Evolutionary conservation across 2,888 invertebrate species (phyloP).

Genomic region (Poecilus cupreus): DNA sequence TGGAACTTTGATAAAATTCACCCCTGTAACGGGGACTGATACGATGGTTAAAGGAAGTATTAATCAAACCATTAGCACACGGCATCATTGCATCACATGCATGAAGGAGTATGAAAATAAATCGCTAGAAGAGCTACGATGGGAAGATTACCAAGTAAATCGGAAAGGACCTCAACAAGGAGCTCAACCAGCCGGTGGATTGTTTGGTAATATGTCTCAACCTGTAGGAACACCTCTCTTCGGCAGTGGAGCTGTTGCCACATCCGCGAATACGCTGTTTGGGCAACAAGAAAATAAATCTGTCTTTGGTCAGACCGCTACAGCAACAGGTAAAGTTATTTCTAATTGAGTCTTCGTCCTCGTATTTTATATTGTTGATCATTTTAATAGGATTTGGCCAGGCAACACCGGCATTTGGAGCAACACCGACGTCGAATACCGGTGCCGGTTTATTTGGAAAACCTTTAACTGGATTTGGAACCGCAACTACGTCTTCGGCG

Average conservation of each 20-base stretch:
- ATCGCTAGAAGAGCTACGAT: constrained; percentile 93
- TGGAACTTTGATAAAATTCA: constrained; percentile 91
- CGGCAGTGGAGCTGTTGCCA: constrained; percentile 24
- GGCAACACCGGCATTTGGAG: constrained; percentile 73
- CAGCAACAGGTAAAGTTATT: background rate
- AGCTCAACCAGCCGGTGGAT: constrained; percentile 69
- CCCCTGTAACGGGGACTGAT: constrained; percentile 90
- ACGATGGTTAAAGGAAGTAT: constrained; percentile 92
- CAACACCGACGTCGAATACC: constrained; percentile 74
- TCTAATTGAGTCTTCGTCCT: background rate
- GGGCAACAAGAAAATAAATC: constrained; percentile 69
- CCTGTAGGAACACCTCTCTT: constrained; percentile 62
- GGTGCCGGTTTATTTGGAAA: constrained; percentile 81
- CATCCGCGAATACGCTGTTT: constrained; percentile 57
- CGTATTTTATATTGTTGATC: no score
- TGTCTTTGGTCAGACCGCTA: constrained; percentile 66
- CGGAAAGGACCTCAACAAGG: constrained; percentile 84
- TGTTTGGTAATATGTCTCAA: constrained; percentile 74
- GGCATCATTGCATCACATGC: constrained; percentile 97
- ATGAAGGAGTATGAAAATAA: constrained; percentile 99
- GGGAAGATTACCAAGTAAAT: constrained; percentile 94
- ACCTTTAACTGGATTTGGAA: constrained; percentile 78
- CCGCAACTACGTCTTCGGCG: constrained; percentile 73
- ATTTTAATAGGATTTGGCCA: constrained; percentile 74
- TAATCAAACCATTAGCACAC: constrained; percentile 90